phyloP scores from a whole-genome alignment of 1,140 invertebrate genomes.

The Rhopalosiphum padi region DNA sequence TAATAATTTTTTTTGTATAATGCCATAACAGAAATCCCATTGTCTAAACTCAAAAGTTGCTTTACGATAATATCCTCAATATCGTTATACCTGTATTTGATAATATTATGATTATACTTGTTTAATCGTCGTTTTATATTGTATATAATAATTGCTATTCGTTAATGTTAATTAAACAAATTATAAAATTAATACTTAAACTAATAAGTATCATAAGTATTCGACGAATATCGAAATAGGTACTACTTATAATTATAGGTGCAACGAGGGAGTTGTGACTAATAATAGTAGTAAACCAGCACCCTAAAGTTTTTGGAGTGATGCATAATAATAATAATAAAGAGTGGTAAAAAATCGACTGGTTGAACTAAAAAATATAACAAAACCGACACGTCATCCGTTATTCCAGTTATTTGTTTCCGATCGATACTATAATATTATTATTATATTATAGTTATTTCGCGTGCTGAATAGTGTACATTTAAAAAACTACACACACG shows the following conservation, averaged over 20 bases:
- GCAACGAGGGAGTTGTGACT: neutral
- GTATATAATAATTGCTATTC: no score
- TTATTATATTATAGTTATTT: neutral
- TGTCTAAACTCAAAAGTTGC: no score
- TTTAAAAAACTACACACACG: neutral
- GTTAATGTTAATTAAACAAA: no score
- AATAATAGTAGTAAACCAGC: neutral
- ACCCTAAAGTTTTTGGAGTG: neutral
- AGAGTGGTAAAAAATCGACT: neutral
- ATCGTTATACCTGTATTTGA: no score
- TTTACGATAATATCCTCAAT: no score
- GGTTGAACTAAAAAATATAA: neutral
- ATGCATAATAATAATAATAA: neutral
- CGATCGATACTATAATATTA: neutral
- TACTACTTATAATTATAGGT: neutral
- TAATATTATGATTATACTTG: no score
- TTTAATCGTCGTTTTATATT: no score
- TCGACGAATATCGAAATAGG: no score
- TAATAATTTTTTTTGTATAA: no score
- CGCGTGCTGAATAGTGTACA: neutral
- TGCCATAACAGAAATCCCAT: no score
- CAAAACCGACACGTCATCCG: neutral
- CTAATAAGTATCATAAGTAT: no score
- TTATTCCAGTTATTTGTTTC: neutral
- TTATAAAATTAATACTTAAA: no score